Conservation (phyloP, 2,113 vertebrate species). For the Dicaeum eximium region DNA sequence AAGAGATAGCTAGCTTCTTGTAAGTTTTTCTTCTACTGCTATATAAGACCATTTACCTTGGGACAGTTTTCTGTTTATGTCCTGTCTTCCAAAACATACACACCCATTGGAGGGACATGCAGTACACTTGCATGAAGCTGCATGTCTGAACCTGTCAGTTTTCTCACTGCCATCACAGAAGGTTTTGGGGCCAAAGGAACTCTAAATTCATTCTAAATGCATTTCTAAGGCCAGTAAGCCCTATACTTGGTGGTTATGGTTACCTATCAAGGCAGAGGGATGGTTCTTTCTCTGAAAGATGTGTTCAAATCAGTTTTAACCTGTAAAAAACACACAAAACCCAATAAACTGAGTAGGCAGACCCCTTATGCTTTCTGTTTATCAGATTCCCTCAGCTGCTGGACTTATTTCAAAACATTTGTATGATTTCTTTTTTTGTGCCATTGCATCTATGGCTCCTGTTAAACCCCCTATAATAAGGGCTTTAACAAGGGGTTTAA, state of each 20-base stretch:
- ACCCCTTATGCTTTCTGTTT: neutral
- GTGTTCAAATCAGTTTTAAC: neutral
- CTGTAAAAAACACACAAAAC: neutral
- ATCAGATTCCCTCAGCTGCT: neutral
- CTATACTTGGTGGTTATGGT: neutral
- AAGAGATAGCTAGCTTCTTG: neutral
- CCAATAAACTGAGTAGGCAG: neutral
- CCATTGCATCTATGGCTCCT: neutral
- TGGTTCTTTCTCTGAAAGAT: neutral
- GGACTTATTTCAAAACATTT: neutral
- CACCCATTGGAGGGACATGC: neutral
- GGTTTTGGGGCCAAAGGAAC: neutral
- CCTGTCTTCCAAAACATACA: neutral
- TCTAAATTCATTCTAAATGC: neutral
- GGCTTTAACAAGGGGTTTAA: too few species aligned
- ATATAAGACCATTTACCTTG: neutral
- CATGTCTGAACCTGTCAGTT: neutral
- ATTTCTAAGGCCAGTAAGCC: neutral
- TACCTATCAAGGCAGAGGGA: neutral
- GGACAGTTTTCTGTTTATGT: neutral
- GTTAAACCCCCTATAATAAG: neutral
- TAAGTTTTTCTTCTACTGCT: neutral
- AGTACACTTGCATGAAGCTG: neutral
- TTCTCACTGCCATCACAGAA: neutral
- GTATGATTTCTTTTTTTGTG: neutral